Conservation (phyloP, 1,140 invertebrate species). For the Macrotrachela quadricornifera region DNA sequence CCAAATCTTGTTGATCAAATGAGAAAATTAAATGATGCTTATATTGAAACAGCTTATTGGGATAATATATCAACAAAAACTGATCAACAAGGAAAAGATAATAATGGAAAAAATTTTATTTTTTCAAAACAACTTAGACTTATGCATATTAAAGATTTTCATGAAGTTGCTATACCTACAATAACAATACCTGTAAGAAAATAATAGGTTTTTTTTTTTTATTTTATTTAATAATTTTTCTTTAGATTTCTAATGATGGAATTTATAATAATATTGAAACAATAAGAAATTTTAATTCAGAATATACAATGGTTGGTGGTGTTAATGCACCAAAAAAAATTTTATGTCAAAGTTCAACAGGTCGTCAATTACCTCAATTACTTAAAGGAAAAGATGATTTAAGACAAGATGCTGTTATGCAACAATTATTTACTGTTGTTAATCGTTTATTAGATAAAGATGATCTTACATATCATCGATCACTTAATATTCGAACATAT, state of each 20-base stretch:
- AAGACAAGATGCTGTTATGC: constrained; percentile 84
- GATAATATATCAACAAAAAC: constrained; percentile 16
- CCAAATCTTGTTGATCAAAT: constrained; percentile 22
- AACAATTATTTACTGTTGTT: constrained; percentile 49
- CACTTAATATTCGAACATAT: constrained; percentile 7
- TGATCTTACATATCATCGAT: constrained; percentile 2
- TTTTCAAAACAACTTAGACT: constrained; percentile 15
- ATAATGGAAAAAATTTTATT: constrained; percentile 9
- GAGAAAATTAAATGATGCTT: constrained; percentile 33
- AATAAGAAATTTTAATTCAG: too few species aligned
- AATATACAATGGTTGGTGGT: constrained; percentile 51
- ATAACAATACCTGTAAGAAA: constrained; percentile 16
- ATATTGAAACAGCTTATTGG: constrained; percentile 35
- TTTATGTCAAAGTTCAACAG: constrained; percentile 54
- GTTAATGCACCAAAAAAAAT: constrained; percentile 71
- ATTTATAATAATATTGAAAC: too few species aligned
- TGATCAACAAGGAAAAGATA: constrained; percentile 11
- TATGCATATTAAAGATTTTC: constrained; percentile 14
- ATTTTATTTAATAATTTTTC: constrained; percentile 32
- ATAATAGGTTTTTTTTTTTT: constrained; percentile 16
- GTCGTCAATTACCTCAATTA: constrained; percentile 45
- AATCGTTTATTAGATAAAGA: constrained; percentile 40
- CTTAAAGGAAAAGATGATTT: constrained; percentile 76
- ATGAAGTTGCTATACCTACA: neutral
- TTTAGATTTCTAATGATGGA: constrained; percentile 16